Evolutionary conservation across 2,113 vertebrate genomes (phyloP), one percentile per base, ranked within the genome.

Genomic region (Pleuronectes platessa): DNA sequence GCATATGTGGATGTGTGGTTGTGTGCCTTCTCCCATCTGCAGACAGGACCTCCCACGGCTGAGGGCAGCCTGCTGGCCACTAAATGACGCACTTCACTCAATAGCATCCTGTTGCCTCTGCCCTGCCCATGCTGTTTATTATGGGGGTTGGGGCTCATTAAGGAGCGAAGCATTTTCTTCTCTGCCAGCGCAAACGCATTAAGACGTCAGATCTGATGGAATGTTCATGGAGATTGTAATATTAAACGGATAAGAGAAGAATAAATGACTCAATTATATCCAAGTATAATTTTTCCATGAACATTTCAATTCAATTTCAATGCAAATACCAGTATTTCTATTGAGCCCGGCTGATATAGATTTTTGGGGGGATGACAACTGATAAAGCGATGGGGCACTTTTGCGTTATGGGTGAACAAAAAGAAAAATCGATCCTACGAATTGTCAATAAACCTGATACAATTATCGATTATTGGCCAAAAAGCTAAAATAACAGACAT

Each of bases 191-290:
- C 51, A 21, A 45, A 72, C 66, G 61, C 37, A 75, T 66, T 13
- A 47, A 23, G 58, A 59, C 64, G n/a, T 3, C 74, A 83, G 37
- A 63, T 62, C 2, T 18, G 0, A 45, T 23, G 71, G 75, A 83
- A 81, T 84, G 78, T 70, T 45, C 20, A 6, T 11, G 7, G 23
- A 37, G 15, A 83, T 88, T 93, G 93, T 91, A 94, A 83, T 95
- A 17, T 94, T 92, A 68, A 95, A 58, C 56, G 94, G 61, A 93
- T 93, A 20, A 20, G 49, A 20, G 49, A 6, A 51, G 4, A 51
- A 20, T 37, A 37, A 37, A 37, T 9, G 35, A 20, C 49, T 51
- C 13, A 18, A 70, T 42, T 11, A 61, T 3, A 14, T 56, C 20
- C 20, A 54, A 54, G 53, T 11, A 2, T 11, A 23, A 54, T 54